Percentiles rank a stretch among this genome's conserved stretches.
Evolutionary conservation across 92 coral and sea anemone genomes (phyloP).

Genomic region (Phenganax marumi): DNA sequence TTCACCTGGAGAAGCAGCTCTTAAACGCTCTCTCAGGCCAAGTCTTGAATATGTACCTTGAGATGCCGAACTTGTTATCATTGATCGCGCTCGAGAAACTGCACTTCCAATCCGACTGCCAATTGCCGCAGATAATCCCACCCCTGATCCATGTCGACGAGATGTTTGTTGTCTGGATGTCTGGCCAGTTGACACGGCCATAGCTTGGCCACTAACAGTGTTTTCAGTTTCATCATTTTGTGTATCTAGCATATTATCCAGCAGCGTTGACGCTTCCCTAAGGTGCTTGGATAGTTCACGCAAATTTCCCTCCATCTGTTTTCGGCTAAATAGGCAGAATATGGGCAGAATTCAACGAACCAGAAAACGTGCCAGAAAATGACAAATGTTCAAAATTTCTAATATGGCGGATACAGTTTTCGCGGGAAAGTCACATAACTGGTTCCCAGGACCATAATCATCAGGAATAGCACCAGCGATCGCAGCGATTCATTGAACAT

Average conservation of each 20-base stretch:
- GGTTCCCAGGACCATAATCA: constrained; percentile 1
- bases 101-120: constrained; percentile 33
- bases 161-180: background rate
- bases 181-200: background rate
- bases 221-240: background rate
- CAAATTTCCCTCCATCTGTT: constrained; percentile 43
- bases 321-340: background rate
- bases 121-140: constrained; percentile 40
- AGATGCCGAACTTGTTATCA: constrained; percentile 42
- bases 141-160: background rate
- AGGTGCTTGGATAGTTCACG: constrained; percentile 44
- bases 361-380: too few relatives aligned
- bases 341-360: background rate
- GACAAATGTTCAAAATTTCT: background rate
- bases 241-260: constrained; percentile 32
- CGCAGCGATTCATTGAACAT: background rate
- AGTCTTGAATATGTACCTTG: constrained; percentile 43
- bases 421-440: background rate
- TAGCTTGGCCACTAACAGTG: too few relatives aligned
- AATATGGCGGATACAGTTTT: constrained; percentile 9
- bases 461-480: background rate
- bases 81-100: constrained; percentile 44
- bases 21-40: too few relatives aligned
- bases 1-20: too few relatives aligned
- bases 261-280: constrained; percentile 38